These are phyloP conservation scores for Eubucco bourcierii DNA, from an alignment of 2,113 vertebrate genomes.

Conservation along the genomic window DNA sequence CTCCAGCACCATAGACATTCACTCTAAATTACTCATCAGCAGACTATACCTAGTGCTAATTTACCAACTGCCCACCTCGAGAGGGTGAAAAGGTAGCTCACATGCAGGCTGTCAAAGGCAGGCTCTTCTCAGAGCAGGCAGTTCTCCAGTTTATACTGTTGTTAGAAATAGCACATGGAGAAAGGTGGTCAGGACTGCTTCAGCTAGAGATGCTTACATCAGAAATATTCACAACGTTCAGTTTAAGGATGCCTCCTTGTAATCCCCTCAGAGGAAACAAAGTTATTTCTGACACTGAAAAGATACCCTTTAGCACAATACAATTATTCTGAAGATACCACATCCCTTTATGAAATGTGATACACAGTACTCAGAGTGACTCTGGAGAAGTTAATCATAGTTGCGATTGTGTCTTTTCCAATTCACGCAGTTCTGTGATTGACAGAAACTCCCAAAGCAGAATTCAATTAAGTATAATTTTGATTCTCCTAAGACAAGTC, in stretches of 20 bases:
- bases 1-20: not conserved
- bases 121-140: not conserved
- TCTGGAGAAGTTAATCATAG: conserved; percentile 50
- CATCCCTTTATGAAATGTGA: not conserved
- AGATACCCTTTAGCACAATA: conserved; percentile 4
- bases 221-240: not conserved
- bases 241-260: not conserved
- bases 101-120: not conserved
- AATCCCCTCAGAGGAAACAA: not conserved
- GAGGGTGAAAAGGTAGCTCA: not conserved
- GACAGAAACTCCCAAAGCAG: conserved; percentile 63
- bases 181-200: not conserved
- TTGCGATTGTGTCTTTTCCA: conserved; percentile 22
- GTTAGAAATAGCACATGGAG: not conserved
- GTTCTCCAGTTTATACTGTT: not conserved
- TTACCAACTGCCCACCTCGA: not conserved
- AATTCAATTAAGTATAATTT: conserved; percentile 67
- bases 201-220: not conserved
- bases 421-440: conserved; percentile 35
- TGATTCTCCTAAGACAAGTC: conserved; percentile 57
- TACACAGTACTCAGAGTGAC: not conserved
- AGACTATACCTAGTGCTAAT: not conserved
- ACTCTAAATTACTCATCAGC: not conserved
- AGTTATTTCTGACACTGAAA: not conserved
- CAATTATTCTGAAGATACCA: conserved; percentile 6